phyloP scores from a whole-genome alignment of 53 echinoderm and acorn worm genomes.

The Apostichopus leukothele region DNA sequence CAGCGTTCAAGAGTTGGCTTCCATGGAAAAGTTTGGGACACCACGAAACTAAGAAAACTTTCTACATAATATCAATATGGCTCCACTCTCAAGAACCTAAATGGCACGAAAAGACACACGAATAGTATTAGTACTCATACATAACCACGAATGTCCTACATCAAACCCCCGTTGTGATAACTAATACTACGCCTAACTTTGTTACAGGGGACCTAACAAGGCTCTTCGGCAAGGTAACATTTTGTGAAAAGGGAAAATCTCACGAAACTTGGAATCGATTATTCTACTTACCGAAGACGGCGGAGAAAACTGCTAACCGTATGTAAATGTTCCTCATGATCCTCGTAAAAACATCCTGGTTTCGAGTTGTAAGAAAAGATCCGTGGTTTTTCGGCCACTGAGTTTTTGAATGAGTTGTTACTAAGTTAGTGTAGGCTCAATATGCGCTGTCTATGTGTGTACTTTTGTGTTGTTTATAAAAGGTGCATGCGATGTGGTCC shows the following conservation, averaged over 20 bases:
- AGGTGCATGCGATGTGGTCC: not conserved
- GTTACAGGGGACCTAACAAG: too few species aligned
- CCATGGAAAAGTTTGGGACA: too few species aligned
- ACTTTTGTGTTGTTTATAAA: constrained; percentile 25
- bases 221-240: not conserved
- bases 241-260: not conserved
- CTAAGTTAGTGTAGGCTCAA: not conserved
- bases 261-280: not conserved
- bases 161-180: too few species aligned
- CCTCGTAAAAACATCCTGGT: constrained; percentile 46
- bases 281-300: constrained; percentile 25
- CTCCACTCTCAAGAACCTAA: too few species aligned
- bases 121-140: too few species aligned
- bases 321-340: constrained; percentile 29
- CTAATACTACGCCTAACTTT: too few species aligned
- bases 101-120: too few species aligned
- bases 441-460: not conserved
- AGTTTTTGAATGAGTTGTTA: constrained; percentile 1
- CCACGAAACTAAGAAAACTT: too few species aligned
- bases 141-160: too few species aligned
- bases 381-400: constrained; percentile 15
- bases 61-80: too few species aligned
- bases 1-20: too few species aligned
- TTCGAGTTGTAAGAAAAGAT: constrained; percentile 36
- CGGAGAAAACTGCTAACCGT: constrained; percentile 18